Conservation (phyloP, 2,113 vertebrate species). For the Desmodus rotundus region DNA sequence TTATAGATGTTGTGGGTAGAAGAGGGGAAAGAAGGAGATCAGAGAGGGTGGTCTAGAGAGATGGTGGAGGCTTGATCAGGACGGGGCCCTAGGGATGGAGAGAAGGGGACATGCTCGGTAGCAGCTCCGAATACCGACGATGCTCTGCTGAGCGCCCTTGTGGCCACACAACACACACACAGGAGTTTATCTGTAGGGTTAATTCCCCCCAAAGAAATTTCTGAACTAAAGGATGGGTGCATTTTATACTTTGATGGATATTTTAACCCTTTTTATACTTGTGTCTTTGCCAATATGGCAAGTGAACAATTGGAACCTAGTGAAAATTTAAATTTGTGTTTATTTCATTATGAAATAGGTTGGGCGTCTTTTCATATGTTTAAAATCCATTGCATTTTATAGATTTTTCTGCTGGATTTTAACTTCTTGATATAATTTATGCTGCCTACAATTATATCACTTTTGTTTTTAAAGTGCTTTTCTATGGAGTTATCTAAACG, state of each 20-base stretch:
- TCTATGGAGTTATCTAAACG: slow-evolving; percentile 13
- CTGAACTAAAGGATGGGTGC: neutral
- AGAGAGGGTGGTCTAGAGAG: neutral
- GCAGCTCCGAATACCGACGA: neutral
- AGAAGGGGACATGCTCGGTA: neutral
- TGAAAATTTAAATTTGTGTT: neutral
- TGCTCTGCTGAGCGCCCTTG: neutral
- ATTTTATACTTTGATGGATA: neutral
- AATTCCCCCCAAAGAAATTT: neutral
- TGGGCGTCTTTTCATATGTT: neutral
- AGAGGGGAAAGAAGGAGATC: neutral
- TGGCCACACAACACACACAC: fast-evolving
- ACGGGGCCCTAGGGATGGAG: neutral
- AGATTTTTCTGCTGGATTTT: slow-evolving; percentile 6
- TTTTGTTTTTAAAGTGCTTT: slow-evolving; percentile 47
- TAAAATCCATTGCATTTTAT: slow-evolving; percentile 31
- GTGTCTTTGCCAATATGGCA: neutral
- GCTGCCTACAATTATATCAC: slow-evolving; percentile 3
- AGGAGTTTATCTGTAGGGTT: neutral
- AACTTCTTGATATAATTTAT: slow-evolving; percentile 50
- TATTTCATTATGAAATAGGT: neutral
- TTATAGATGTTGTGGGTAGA: neutral
- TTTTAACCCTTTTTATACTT: neutral
- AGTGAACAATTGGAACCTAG: neutral
- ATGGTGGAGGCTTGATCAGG: no score